A percentile compares a stretch with the other conserved stretches of the same genome.
These are phyloP conservation scores for Hyaena hyaena DNA, from an alignment of 2,113 vertebrate species.

Conservation along the genomic window DNA sequence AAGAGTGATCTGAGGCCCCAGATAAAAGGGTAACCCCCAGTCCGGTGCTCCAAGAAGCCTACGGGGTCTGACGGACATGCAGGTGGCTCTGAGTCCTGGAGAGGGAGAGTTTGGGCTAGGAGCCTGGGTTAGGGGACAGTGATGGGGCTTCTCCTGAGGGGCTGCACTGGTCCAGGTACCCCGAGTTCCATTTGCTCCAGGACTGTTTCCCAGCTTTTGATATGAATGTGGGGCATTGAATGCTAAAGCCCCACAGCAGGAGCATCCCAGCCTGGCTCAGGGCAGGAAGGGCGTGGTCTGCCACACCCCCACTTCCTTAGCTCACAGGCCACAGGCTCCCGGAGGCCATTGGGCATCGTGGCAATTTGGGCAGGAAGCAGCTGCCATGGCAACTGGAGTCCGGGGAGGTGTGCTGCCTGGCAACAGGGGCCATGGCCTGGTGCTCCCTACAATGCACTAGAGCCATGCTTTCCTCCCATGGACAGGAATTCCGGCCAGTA, in stretches of 20 bases:
- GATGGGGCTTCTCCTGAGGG: neutral
- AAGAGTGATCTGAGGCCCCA: neutral
- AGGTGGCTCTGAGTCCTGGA: neutral
- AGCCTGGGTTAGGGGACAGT: neutral
- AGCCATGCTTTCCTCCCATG: neutral
- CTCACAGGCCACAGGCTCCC: neutral
- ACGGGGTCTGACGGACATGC: accelerated
- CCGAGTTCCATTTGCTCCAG: neutral
- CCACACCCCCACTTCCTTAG: neutral
- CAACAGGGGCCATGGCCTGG: neutral
- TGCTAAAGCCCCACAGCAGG: too few relatives aligned
- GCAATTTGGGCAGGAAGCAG: constrained; percentile 64
- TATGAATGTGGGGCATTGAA: neutral
- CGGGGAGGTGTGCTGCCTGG: constrained; percentile 61
- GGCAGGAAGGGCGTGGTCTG: neutral
- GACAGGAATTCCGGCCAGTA: neutral
- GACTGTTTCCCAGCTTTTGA: neutral
- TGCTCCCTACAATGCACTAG: neutral
- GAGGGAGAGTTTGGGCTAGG: neutral
- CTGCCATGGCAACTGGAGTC: constrained; percentile 63
- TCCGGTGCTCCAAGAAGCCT: neutral
- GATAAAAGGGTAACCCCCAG: too few relatives aligned
- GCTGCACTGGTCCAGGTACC: neutral
- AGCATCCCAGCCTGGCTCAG: neutral
- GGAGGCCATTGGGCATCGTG: constrained; percentile 47